Evolutionary conservation across 2,888 invertebrate genomes (phyloP).

Genomic region (Sesia apiformis): DNA sequence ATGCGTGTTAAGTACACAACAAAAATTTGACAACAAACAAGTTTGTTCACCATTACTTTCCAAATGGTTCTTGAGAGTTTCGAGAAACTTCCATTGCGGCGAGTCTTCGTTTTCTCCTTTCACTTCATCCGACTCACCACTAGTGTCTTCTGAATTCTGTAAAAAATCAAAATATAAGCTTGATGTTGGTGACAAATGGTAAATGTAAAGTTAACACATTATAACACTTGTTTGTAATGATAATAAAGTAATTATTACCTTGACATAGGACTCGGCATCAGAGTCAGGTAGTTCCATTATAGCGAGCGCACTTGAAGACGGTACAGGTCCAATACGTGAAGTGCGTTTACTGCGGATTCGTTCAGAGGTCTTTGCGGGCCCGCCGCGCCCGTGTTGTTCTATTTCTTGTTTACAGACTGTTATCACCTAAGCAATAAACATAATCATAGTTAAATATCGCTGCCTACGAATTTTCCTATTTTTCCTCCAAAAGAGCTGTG

Average conservation of each 20-base stretch:
- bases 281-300: conserved; percentile 78
- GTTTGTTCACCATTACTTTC: conserved; percentile 52
- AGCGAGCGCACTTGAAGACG: conserved; percentile 49
- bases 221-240: not conserved
- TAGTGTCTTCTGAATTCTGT: conserved; percentile 68
- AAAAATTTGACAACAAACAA: too few species aligned
- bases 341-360: conserved; percentile 77
- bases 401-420: conserved; percentile 81
- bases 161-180: conserved; percentile 1
- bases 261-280: conserved; percentile 69
- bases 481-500: too few species aligned
- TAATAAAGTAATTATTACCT: conserved; percentile 23
- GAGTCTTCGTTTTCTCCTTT: conserved; percentile 79
- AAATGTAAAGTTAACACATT: too few species aligned
- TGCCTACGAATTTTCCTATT: too few species aligned
- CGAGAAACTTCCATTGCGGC: conserved; percentile 93
- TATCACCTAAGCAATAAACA: conserved; percentile 62
- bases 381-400: conserved; percentile 77
- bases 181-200: too few species aligned
- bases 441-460: too few species aligned
- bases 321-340: conserved; percentile 51
- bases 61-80: conserved; percentile 79
- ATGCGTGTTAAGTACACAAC: too few species aligned
- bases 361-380: conserved; percentile 79
- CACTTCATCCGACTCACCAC: conserved; percentile 78